Percentiles rank a stretch among this genome's conserved stretches.
Conservation (phyloP, 2,797 vertebrate genomes). For the Crenuchus spilurus region DNA sequence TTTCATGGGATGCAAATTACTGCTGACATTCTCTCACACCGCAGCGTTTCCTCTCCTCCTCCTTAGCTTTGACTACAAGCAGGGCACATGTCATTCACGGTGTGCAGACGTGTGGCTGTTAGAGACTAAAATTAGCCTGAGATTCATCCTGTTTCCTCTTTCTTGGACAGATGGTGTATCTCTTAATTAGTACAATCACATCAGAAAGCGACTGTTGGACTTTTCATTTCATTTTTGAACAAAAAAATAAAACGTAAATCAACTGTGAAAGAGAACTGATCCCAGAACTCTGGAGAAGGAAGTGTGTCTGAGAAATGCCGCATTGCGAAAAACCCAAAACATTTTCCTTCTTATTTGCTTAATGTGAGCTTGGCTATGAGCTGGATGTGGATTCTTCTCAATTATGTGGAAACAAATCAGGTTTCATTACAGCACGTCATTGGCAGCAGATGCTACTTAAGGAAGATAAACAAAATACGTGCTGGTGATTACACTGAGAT, state of each 20-base stretch:
- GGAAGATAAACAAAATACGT: conserved; percentile 57
- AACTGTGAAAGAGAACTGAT: conserved; percentile 3
- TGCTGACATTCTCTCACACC: conserved; percentile 19
- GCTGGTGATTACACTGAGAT: conserved; percentile 56
- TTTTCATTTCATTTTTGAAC: too few relatives aligned
- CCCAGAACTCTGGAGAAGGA: neutral
- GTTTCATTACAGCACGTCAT: conserved; percentile 48
- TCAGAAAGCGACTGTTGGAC: conserved; percentile 44
- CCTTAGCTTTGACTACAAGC: conserved; percentile 15
- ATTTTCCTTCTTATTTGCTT: conserved; percentile 26
- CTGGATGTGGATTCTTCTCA: conserved; percentile 41
- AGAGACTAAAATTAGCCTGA: conserved; percentile 35
- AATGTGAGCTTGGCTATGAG: conserved; percentile 24
- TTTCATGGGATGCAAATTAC: conserved; percentile 30
- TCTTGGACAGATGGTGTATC: conserved; percentile 57
- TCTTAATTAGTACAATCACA: conserved; percentile 55
- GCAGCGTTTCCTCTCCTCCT: conserved; percentile 7
- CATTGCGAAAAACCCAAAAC: neutral
- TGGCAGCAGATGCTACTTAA: conserved; percentile 62
- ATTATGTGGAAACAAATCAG: conserved; percentile 52
- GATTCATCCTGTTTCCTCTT: conserved; percentile 33
- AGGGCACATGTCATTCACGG: conserved; percentile 4
- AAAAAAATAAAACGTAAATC: too few relatives aligned
- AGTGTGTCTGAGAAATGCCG: neutral
- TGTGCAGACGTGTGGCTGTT: conserved; percentile 6